Conservation (phyloP, 2,888 invertebrate species). For the Dendrolimus houi region DNA sequence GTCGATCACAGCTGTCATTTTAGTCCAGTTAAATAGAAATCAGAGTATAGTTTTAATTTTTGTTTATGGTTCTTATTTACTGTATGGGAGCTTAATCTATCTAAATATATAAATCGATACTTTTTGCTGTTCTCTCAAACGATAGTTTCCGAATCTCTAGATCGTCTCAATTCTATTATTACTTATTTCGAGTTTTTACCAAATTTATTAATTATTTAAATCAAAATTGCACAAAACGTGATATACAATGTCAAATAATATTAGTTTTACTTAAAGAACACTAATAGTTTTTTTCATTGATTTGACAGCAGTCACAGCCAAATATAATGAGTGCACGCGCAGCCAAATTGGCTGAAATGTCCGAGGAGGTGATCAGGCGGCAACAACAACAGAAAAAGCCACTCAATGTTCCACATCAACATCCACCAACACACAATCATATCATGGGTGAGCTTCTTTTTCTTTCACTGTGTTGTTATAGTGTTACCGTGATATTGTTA, state of each 20-base stretch:
- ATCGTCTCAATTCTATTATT: not conserved
- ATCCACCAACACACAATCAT: conserved; percentile 13
- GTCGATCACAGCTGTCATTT: no score
- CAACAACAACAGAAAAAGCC: conserved; percentile 65
- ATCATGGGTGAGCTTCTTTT: not conserved
- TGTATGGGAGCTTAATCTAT: not conserved
- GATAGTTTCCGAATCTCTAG: no score
- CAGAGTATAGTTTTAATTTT: not conserved
- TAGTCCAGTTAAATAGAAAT: not conserved
- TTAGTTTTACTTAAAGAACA: no score
- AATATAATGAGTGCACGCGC: conserved; percentile 53
- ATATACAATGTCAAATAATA: no score
- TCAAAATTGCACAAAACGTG: no score
- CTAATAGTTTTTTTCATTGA: no score
- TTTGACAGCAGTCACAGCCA: conserved; percentile 22
- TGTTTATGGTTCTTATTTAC: no score
- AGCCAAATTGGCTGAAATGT: conserved; percentile 87
- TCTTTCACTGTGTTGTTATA: not conserved
- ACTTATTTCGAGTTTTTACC: not conserved
- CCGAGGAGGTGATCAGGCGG: conserved; percentile 84
- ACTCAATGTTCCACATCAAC: conserved; percentile 26
- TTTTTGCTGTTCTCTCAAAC: no score
- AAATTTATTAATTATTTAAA: no score
- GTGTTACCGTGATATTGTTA: no score
- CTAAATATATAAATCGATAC: no score